Evolutionary conservation across 2,888 invertebrate species (phyloP), one percentile per base, ranked within the genome.

Genomic region (Leptogaster cylindrica): DNA sequence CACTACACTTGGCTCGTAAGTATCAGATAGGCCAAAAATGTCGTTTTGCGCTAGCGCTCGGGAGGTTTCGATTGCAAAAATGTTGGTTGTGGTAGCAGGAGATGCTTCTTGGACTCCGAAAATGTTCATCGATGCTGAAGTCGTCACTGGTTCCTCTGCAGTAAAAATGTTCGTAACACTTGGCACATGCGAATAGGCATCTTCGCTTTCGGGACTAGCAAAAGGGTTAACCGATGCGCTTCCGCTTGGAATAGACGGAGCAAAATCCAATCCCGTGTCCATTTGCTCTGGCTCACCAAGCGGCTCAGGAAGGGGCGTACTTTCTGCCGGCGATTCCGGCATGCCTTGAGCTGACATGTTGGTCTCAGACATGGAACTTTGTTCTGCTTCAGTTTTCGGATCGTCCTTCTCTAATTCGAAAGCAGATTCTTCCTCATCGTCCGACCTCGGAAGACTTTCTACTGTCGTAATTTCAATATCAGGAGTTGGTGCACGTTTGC

Each of bases 191-290:
- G 65, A 36, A 33, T 68, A 70, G n/a, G 39, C 28, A 10, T 79
- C 71, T 48, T 78, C 77, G 70, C 77, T 74, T 50, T 84, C 84
- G 2, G 80, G 80, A 64, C 80, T 79, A 58, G 80, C 81, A 55
- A 80, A 85, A 0, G 85, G 85, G 78, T 85, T 85, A 48, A 83
- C 80, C 0, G 80, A 80, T 2, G 76, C 73, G 8, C 77, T 72
- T 4, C 80, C 80, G 67, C 79, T 79, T 4, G 74, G 73, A 14
- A 68, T 68, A 1, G 69, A 66, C 4, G 75, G 75, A 8, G 73
- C 72, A 55, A 80, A 80, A 52, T 80, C 80, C 7, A 80, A 69
- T 0, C 76, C 78, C 0, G 79, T 79, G 67, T 81, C 80, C 79
- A 80, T 79, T 71, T 80, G 76, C 67, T 80, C 80, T 0, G 73